Percentiles rank a stretch among this genome's conserved stretches.
These are phyloP conservation scores for Sarcophaga subvicina DNA, from an alignment of 2,888 invertebrate genomes.

Conservation along the genomic window DNA sequence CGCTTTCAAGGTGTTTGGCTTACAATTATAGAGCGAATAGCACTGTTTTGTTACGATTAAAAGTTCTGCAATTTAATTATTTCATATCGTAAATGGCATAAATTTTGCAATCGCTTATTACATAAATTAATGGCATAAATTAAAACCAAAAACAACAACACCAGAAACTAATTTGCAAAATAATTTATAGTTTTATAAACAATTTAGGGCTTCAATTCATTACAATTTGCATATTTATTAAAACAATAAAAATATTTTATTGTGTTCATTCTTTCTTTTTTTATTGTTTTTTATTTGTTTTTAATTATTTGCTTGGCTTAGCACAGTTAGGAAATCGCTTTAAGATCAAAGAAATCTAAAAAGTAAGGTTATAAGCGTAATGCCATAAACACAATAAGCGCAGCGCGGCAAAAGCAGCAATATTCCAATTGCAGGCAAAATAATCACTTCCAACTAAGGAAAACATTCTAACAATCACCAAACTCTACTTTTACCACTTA, in stretches of 20 bases:
- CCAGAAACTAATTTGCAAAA: not conserved
- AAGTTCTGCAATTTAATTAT: not conserved
- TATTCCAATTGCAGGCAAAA: no score
- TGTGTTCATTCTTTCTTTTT: not conserved
- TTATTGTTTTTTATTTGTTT: not conserved
- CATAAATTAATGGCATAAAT: not conserved
- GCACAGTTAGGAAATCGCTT: no score
- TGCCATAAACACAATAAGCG: no score
- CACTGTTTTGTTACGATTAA: not conserved
- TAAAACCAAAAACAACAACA: no score
- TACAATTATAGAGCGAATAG: not conserved
- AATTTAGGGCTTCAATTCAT: not conserved
- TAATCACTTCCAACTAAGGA: no score
- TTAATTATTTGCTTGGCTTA: slow-evolving; percentile 34
- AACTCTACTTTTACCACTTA: no score
- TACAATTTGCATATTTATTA: not conserved
- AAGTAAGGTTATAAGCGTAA: no score
- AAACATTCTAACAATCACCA: no score
- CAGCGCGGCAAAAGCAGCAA: no score
- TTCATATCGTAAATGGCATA: not conserved
- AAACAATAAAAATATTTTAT: not conserved
- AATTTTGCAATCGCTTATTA: not conserved
- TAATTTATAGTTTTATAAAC: not conserved
- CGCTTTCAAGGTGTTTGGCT: not conserved
- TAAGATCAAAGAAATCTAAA: no score